A percentile compares a stretch with the other conserved stretches of the same genome.
These are phyloP conservation scores for Cichlasoma orientale DNA, from an alignment of 2,797 vertebrate species.

Conservation along the genomic window DNA sequence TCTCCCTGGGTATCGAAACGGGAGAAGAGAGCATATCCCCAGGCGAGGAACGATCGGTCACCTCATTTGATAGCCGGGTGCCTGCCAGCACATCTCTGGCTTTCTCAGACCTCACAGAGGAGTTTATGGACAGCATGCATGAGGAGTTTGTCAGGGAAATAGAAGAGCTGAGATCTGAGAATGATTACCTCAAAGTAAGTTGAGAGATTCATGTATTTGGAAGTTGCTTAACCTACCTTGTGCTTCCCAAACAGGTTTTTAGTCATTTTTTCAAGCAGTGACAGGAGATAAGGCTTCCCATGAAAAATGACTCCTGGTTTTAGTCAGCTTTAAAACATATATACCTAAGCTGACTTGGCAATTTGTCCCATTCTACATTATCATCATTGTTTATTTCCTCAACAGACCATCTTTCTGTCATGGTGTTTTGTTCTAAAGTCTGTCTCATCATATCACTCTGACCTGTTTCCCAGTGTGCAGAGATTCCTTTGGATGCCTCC, in stretches of 20 bases:
- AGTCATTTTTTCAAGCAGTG: background rate
- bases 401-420: background rate
- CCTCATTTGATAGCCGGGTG: constrained; percentile 91
- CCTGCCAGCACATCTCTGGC: constrained; percentile 92
- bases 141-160: constrained; percentile 91
- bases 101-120: constrained; percentile 97
- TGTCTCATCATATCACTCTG: background rate
- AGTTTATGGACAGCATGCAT: constrained; percentile 89
- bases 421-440: background rate
- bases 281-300: background rate
- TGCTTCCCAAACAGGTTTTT: background rate
- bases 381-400: background rate
- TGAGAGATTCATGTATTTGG: background rate
- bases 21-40: constrained; percentile 80
- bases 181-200: constrained; percentile 97
- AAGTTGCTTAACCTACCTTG: background rate
- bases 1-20: constrained; percentile 65
- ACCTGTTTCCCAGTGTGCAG: background rate
- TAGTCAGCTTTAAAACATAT: too few species aligned
- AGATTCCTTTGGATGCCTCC: constrained; percentile 17
- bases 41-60: constrained; percentile 85
- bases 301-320: background rate
- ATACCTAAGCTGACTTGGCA: background rate
- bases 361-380: background rate
- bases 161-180: constrained; percentile 95